A percentile compares a stretch with the other conserved stretches of the same genome.
Evolutionary conservation across 2,113 vertebrate genomes (phyloP).

Genomic region (Myotis lucifugus): DNA sequence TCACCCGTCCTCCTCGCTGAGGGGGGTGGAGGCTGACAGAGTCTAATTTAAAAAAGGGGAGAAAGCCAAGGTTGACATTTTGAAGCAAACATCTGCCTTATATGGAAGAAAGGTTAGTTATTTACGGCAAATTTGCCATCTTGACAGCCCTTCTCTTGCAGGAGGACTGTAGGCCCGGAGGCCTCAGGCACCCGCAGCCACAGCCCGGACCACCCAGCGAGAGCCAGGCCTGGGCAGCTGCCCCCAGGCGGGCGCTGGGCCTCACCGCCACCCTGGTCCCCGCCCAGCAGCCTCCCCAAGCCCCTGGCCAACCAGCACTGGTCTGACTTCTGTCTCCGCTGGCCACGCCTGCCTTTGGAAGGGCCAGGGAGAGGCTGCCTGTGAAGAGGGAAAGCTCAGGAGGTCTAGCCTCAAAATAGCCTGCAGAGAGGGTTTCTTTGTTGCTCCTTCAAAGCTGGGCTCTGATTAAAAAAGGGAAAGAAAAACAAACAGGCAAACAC

Average conservation of each 20-base stretch:
- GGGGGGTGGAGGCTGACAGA: neutral
- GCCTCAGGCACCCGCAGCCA: neutral
- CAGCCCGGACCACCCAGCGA: conserved; percentile 67
- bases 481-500: neutral
- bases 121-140: neutral
- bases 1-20: neutral
- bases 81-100: neutral
- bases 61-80: neutral
- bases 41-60: neutral
- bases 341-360: neutral
- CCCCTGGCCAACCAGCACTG: neutral
- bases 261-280: neutral
- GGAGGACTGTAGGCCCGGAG: neutral
- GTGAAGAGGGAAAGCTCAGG: conserved; percentile 1
- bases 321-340: neutral
- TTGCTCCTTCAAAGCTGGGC: conserved; percentile 30
- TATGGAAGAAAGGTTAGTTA: neutral
- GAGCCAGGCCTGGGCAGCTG: conserved; percentile 37
- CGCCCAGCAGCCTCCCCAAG: neutral
- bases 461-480: neutral
- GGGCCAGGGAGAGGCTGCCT: conserved; percentile 35
- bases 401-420: conserved; percentile 43
- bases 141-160: neutral
- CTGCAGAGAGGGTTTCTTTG: conserved; percentile 20
- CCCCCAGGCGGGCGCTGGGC: no score